Base-by-base conservation (phyloP, 2,888 invertebrate genomes). In the Orthosia gracilis region DNA sequence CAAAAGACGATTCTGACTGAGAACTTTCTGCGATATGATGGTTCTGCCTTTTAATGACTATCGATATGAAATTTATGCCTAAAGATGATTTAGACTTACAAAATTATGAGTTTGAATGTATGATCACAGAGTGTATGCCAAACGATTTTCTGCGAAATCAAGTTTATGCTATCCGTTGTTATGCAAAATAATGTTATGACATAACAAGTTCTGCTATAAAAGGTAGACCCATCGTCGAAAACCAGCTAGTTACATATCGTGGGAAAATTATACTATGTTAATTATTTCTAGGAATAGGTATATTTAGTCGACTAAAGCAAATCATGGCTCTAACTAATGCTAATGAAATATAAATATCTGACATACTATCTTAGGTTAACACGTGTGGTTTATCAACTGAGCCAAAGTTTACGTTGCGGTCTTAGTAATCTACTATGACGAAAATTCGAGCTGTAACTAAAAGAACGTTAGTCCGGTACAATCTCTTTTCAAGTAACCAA, bases 381-480 rank as follows among this genome's bases (percentile, higher is more conserved):
- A 73, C 69, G 85, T 82, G 79, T 76, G 67, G 69, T 83, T 85
- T 85, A 85, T 85, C 80, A 85, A 67, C 62, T 73, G 58, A 82
- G 69, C 62, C 74, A 78, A 76, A 80, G 73, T 78, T 85, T 76
- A 85, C 40, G 50, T 45, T 68, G 76, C 72, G 73, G 76, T 83
- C 76, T 80, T 74, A 70, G 67, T 80, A 72, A 84, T 83, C 75
- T 69, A 67, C 73, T 63, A 59, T 59, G 50, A 77, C 58, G 55
- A 83, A 82, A 83, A 77, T 73, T 74, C 31, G 21, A 55, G 47
- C 59, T 70, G 58, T 47, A 69, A 66, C 66, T 57, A 65, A 52
- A 71, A 70, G 4, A 64, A 76, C 15, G 18, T 45, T 31, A 57
- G 52, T 55, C 21, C 47, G n/a, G 52, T 52, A 61, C 50, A 67